Conservation (phyloP, 2,797 vertebrate genomes). For the Paramormyrops hopkinsi region DNA sequence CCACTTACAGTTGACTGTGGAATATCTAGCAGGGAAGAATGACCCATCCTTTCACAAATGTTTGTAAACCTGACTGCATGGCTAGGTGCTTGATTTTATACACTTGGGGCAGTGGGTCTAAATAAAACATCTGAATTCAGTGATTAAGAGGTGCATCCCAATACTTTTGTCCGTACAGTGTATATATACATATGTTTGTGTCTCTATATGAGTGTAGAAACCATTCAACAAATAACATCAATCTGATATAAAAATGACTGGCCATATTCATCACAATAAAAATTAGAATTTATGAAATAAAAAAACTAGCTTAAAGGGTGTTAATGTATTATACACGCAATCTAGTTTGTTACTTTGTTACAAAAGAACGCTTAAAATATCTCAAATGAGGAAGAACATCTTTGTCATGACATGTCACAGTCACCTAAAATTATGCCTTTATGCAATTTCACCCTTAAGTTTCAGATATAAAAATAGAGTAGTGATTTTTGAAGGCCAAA, state of each 20-base stretch:
- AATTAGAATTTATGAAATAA: neutral
- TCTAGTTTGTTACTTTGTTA: neutral
- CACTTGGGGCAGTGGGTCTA: neutral
- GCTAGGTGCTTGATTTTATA: neutral
- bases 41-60: neutral
- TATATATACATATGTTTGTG: neutral
- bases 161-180: neutral
- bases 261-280: neutral
- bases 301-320: neutral
- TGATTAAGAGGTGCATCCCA: neutral
- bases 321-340: neutral
- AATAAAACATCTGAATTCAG: neutral
- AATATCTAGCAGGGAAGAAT: neutral
- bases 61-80: neutral
- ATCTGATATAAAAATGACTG: neutral
- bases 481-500: neutral
- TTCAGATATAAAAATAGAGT: neutral
- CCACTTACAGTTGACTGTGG: neutral
- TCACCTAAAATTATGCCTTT: neutral
- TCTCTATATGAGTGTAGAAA: neutral
- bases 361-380: neutral
- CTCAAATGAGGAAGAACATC: neutral
- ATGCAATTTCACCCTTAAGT: neutral
- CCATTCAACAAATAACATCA: neutral
- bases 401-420: neutral